Evolutionary conservation across 2,888 invertebrate genomes (phyloP).

Genomic region (Morpho deidamia): DNA sequence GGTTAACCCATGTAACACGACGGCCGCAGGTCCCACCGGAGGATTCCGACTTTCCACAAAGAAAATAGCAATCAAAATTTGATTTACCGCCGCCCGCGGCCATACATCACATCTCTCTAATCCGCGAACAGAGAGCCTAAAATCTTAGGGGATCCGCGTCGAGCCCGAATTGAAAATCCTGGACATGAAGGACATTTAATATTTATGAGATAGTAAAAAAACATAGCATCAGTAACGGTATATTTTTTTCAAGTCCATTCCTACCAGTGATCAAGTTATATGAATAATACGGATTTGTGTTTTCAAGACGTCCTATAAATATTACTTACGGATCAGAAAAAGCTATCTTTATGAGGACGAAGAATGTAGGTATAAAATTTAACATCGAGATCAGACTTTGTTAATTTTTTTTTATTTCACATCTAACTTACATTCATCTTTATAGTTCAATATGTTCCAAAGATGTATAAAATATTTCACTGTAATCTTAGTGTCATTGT

Average conservation of each 20-base stretch:
- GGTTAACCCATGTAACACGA: slow-evolving; percentile 68
- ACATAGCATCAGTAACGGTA: slow-evolving; percentile 24
- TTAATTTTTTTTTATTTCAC: no score
- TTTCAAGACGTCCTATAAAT: no score
- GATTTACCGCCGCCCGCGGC: slow-evolving; percentile 77
- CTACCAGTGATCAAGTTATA: no score
- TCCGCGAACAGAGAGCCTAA: slow-evolving; percentile 69
- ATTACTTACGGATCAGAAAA: no score
- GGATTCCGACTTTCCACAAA: slow-evolving; percentile 71
- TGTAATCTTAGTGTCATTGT: no score
- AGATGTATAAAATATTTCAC: no score
- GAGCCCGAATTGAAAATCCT: slow-evolving; percentile 72
- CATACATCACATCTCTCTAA: slow-evolving; percentile 71
- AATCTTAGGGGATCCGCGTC: slow-evolving; percentile 65
- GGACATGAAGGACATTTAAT: slow-evolving; percentile 58
- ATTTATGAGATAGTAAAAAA: slow-evolving; percentile 68
- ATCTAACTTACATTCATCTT: no score
- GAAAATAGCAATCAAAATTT: slow-evolving; percentile 78
- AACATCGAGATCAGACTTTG: no score
- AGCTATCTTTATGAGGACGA: no score
- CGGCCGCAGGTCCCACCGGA: slow-evolving; percentile 49
- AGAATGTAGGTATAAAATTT: no score
- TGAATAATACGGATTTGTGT: no score
- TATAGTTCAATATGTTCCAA: no score
- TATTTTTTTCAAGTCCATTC: background rate